Evolutionary conservation across 2,797 vertebrate genomes (phyloP).

Genomic region (Trachops cirrhosus): DNA sequence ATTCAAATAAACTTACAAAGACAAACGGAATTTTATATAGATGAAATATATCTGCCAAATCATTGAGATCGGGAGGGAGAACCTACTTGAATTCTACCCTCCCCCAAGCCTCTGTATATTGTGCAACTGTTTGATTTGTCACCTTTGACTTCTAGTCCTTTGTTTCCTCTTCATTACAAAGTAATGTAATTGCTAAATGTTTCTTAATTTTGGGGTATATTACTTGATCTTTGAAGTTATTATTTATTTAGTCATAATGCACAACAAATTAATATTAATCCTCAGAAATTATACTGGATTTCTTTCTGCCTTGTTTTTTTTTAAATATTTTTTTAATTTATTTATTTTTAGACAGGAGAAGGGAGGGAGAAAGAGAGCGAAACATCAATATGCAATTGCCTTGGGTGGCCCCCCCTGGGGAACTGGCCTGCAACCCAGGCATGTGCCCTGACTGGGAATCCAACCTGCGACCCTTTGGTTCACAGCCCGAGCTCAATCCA

Average conservation of each 20-base stretch:
- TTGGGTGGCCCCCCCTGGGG: too few species aligned
- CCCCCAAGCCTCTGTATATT: neutral
- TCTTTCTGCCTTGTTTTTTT: neutral
- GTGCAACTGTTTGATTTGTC: neutral
- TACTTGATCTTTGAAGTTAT: neutral
- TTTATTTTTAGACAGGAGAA: too few species aligned
- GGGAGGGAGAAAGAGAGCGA: too few species aligned
- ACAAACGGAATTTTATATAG: neutral
- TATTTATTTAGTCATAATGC: neutral
- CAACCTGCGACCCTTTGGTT: too few species aligned
- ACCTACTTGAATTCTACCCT: neutral
- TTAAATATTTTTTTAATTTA: too few species aligned
- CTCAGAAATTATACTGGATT: rapidly evolving
- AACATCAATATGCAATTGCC: too few species aligned
- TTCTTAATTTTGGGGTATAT: neutral
- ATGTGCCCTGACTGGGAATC: too few species aligned
- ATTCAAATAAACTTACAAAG: neutral
- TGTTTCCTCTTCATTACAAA: conserved; percentile 16
- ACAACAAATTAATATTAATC: neutral
- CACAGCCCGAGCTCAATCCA: too few species aligned
- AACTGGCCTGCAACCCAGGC: too few species aligned
- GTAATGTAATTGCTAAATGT: neutral
- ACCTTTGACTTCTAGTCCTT: neutral
- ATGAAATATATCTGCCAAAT: neutral
- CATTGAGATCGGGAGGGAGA: neutral